Evolutionary conservation across 2,113 vertebrate genomes (phyloP).

Genomic region (Amblyopsis rosae): DNA sequence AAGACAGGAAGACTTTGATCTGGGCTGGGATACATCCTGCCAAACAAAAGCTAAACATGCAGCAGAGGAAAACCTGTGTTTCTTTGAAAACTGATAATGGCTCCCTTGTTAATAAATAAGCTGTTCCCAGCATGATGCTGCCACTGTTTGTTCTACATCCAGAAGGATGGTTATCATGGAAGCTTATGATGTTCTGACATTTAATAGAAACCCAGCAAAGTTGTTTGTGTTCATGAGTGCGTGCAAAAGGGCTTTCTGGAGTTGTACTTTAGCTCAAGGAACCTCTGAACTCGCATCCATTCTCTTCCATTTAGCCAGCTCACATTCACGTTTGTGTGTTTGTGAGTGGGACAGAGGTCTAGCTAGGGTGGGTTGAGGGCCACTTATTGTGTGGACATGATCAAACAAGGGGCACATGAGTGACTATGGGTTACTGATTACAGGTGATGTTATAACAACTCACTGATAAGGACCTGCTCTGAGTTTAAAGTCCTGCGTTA

Average conservation of each 20-base stretch:
- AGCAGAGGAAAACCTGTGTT: slow-evolving; percentile 44
- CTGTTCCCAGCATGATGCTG: slow-evolving; percentile 49
- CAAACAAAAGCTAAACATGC: slow-evolving; percentile 36
- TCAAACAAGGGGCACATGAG: slow-evolving; percentile 38
- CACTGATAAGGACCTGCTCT: slow-evolving; percentile 58
- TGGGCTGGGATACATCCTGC: slow-evolving; percentile 45
- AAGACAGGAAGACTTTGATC: slow-evolving; percentile 72
- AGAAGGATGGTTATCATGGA: slow-evolving; percentile 38
- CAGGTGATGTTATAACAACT: slow-evolving; percentile 54
- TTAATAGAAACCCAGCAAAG: neutral
- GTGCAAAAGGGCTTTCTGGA: neutral
- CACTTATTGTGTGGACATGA: slow-evolving; percentile 43
- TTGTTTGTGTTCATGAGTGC: slow-evolving; percentile 4
- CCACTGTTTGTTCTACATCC: slow-evolving; percentile 61
- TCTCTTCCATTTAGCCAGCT: too few species aligned
- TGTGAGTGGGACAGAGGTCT: slow-evolving; percentile 2
- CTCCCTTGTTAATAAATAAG: slow-evolving; percentile 47
- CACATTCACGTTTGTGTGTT: neutral
- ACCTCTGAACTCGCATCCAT: too few species aligned
- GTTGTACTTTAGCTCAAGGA: too few species aligned
- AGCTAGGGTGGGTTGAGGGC: neutral
- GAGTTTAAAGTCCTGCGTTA: slow-evolving; percentile 69
- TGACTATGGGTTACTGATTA: slow-evolving; percentile 69
- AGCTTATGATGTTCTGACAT: slow-evolving; percentile 54
- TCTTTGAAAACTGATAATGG: slow-evolving; percentile 56